Base-by-base conservation (phyloP, 2,888 invertebrate species). In the Mythimna impura region DNA sequence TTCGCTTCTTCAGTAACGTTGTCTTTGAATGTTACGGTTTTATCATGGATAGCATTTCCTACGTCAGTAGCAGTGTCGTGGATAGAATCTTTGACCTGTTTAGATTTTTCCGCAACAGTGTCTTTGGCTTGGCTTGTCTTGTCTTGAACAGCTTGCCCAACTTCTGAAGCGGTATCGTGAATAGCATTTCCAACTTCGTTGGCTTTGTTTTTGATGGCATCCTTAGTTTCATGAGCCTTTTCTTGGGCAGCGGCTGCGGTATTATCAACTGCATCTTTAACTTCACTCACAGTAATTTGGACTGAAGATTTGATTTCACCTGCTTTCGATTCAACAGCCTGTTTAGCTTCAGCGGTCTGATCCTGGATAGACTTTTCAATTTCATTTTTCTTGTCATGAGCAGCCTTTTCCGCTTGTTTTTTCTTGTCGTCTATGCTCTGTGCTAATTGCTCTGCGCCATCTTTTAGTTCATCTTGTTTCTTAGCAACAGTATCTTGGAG, bases 381-480 rank as follows among this genome's bases (percentile, higher is more conserved):
- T 83, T 91, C 90, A 74, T 87, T 81, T 25, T 89, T 90, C 71
- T 87, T 90, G 66, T 89, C 87, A 40, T 80, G 80, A 6, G 89
- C 78, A 62, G 89, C 83, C 73, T 91, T 88, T 78, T 91, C 90
- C 2, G 87, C 81, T 85, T 92, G 88, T 9, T 89, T 85, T 60
- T 89, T 88, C 77, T 91, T 92, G 17, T 89, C 89, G 40, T 90
- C 84, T 64, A 89, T 78, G 72, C 83, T 87, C 67, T 91, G 87
- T 7, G 83, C 87, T 66, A 91, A 62, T 58, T 87, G 82, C 30
- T 86, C 87, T 76, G 90, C 90, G 58, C 82, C 89, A 40, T 89
- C 86, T 82, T 89, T 89, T 5, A 92, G 67, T 84, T 92, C 91
- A n/a, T 90, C 87, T 72, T 92, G 89, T 81, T 93, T 93, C 63